Base-by-base conservation (phyloP, 2,888 invertebrate genomes). In the Tachina grossa region DNA sequence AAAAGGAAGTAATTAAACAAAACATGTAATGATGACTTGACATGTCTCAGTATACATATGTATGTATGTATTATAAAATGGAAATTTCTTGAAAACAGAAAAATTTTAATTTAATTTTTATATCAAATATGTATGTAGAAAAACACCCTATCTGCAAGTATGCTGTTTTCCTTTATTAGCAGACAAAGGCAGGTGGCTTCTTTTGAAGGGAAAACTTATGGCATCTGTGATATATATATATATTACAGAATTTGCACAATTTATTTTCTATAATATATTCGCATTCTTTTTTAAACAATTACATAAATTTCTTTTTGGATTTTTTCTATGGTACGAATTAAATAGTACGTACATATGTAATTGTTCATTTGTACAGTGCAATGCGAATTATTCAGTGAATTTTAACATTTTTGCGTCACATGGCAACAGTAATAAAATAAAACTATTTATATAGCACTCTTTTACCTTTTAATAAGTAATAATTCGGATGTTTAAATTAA, bases 341-440 rank as follows among this genome's bases (percentile, higher is more conserved):
- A 19, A 63, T 57, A 49, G 8, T 53, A 43, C 3, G 22, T 51
- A 13, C 8, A 13, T 22, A 2, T 10, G 43, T 11, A 45, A 22
- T 14, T 55, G 22, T n/a, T 13, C 39, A 61, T 16, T 9, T 19
- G 1, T 39, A 14, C 31, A 76, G 2, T 49, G 11, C 5, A 78
- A 59, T 49, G 49, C 19, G 16, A 66, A 9, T 47, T 71, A 49
- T 72, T 72, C 59, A 69, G 31, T 43, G 61, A 57, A 53, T 61
- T 68, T 59, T 68, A 47, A 53, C 57, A 82, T 57, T 76, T 39
- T 66, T 31, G 79, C 76, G 82, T 76, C 85, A 85, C 82, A 72
- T 83, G 9, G 79, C 61, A 85, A 85, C 77, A 82, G 74, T 80
- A 65, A 72, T 57, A 63, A 63, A 63, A 47, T 22, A 49, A 43